These are phyloP conservation scores for Macaca mulatta DNA, from an alignment of 2,113 vertebrate species.

Conservation along the genomic window DNA sequence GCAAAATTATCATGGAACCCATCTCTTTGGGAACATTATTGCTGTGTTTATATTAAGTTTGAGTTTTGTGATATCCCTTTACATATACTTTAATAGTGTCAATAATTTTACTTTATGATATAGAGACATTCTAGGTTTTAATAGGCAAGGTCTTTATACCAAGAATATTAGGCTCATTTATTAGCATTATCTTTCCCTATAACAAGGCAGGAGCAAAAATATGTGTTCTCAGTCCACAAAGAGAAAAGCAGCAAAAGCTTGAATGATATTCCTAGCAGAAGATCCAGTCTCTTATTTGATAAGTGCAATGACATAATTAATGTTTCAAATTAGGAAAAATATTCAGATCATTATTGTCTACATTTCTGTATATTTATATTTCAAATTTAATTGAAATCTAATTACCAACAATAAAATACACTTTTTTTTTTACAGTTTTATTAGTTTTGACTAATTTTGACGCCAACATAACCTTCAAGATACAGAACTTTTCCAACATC, in stretches of 20 bases:
- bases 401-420: background rate
- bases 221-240: background rate
- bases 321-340: background rate
- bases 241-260: background rate
- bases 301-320: background rate
- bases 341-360: background rate
- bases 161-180: background rate
- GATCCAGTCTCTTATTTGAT: background rate
- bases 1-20: background rate
- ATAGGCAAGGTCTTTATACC: background rate
- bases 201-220: background rate
- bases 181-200: background rate
- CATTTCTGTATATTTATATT: background rate
- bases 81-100: constrained; percentile 1
- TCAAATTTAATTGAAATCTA: background rate
- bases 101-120: constrained; percentile 41
- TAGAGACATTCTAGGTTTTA: constrained; percentile 5
- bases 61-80: background rate
- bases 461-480: background rate
- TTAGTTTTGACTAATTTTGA: background rate
- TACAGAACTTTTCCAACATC: background rate
- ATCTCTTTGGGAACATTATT: background rate
- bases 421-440: background rate
- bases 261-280: background rate
- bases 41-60: background rate